Conservation (phyloP, 2,888 invertebrate species). For the Eilema sororculum region DNA sequence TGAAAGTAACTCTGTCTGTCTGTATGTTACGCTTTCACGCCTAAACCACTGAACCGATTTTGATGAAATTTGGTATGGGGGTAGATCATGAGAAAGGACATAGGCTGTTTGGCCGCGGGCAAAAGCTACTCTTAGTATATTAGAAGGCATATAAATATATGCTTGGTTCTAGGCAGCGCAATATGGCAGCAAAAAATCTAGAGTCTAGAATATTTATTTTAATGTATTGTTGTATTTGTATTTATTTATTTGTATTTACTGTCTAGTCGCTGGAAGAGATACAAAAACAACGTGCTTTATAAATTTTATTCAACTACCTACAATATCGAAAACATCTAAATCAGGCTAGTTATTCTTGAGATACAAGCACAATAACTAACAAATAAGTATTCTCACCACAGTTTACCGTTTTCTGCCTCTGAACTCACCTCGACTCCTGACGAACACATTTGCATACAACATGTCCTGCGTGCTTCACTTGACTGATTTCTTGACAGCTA, state of each 20-base stretch:
- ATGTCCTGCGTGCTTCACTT: conserved; percentile 11
- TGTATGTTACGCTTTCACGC: too few species aligned
- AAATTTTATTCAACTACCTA: background rate
- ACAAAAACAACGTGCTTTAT: too few species aligned
- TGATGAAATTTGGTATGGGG: too few species aligned
- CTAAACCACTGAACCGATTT: too few species aligned
- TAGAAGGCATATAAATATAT: background rate
- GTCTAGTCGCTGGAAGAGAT: too few species aligned
- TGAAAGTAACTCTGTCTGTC: too few species aligned
- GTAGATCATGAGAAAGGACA: too few species aligned
- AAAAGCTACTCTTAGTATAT: too few species aligned
- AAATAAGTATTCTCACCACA: conserved; percentile 38
- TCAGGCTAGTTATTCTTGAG: background rate
- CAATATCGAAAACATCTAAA: background rate
- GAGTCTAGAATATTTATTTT: too few species aligned
- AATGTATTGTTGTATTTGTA: too few species aligned
- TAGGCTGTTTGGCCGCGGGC: too few species aligned
- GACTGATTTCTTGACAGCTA: background rate
- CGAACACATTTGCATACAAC: conserved; percentile 14
- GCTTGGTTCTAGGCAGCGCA: background rate
- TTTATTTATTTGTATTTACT: background rate
- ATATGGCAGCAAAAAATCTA: background rate
- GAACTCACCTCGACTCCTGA: conserved; percentile 18
- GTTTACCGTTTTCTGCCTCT: conserved; percentile 41
- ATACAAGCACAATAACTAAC: background rate